These are phyloP conservation scores for human (Homo sapiens) DNA, from an alignment of 2,113 vertebrate genomes.

Conservation along the genomic window GRCh38 chr7:111541001-111541500, in stretches of 20 bases:
- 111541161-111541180: not conserved
- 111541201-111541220: not conserved
- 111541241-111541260: not conserved
- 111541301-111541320: not conserved
- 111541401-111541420: not conserved
- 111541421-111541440: not conserved
- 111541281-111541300: not conserved
- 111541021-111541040: not conserved
- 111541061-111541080: not conserved
- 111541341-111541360: not conserved
- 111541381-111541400: not conserved
- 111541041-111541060: not conserved
- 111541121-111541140: not conserved
- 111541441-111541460: not conserved
- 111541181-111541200: not conserved
- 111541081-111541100: not conserved
- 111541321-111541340: not conserved
- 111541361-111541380: not conserved
- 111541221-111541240: not conserved
- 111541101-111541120: not conserved
- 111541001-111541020: not conserved
- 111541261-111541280: not conserved
- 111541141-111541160: not conserved
- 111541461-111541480: not conserved
- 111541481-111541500: slow-evolving; percentile 12